Conservation (phyloP, 2,888 invertebrate species). For the Maniola hyperantus region DNA sequence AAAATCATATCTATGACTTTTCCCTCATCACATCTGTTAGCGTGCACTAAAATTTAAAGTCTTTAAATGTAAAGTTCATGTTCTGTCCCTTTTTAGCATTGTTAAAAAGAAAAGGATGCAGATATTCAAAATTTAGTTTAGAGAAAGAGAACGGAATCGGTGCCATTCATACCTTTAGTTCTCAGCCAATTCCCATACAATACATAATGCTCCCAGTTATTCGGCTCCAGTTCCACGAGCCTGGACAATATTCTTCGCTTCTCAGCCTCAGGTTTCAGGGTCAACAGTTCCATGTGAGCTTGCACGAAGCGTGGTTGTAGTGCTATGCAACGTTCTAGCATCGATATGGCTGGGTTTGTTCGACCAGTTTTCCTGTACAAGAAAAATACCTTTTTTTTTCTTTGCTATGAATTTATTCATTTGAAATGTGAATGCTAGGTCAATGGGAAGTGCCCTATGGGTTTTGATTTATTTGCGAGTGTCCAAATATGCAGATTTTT, state of each 20-base stretch:
- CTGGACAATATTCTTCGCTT: constrained; percentile 82
- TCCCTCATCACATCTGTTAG: too few species aligned
- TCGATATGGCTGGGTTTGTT: constrained; percentile 83
- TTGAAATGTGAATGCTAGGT: too few species aligned
- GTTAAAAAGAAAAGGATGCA: too few species aligned
- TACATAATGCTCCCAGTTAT: constrained; percentile 87
- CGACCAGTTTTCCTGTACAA: constrained; percentile 85
- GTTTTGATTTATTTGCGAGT: too few species aligned
- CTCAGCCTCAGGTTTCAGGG: constrained; percentile 80
- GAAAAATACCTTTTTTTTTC: neutral
- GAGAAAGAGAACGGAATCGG: too few species aligned
- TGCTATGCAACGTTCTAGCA: constrained; percentile 86
- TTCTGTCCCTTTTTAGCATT: too few species aligned
- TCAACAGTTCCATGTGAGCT: constrained; percentile 86
- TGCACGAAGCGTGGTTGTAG: constrained; percentile 87
- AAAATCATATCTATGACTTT: neutral
- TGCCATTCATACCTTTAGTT: constrained; percentile 83
- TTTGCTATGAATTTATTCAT: too few species aligned
- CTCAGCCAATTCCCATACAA: constrained; percentile 88
- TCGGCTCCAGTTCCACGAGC: constrained; percentile 85
- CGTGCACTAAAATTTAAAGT: too few species aligned
- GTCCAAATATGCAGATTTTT: too few species aligned
- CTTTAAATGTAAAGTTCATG: too few species aligned
- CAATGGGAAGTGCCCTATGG: too few species aligned
- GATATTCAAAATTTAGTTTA: too few species aligned